phyloP scores from a whole-genome alignment of 2,888 invertebrate species.

The Xanthostigma xanthostigma region DNA sequence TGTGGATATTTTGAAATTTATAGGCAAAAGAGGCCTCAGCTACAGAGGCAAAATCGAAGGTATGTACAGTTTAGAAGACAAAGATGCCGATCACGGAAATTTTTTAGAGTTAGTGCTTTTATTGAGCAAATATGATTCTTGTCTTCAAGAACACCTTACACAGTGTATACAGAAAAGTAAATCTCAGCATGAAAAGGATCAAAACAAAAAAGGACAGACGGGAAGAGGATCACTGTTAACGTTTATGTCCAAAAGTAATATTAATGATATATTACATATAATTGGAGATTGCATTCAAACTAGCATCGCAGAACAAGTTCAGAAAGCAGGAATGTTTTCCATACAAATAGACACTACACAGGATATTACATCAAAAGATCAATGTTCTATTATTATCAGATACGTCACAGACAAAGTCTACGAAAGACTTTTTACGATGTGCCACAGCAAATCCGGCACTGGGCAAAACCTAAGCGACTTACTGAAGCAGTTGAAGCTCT shows the following conservation, averaged over 20 bases:
- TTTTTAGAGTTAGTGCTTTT: constrained; percentile 7
- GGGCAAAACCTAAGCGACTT: constrained; percentile 6
- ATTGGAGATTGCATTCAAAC: no score
- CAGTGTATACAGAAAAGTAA: neutral
- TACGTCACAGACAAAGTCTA: constrained; percentile 7
- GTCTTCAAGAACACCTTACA: no score
- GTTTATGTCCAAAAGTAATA: constrained; percentile 3
- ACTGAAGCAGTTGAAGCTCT: neutral
- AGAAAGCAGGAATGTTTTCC: no score
- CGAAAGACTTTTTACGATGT: constrained; percentile 7
- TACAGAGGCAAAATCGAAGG: no score
- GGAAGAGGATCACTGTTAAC: constrained; percentile 1
- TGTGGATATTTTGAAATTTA: no score
- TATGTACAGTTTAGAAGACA: constrained; percentile 1
- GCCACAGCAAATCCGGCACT: constrained; percentile 6
- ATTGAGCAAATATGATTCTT: constrained; percentile 5
- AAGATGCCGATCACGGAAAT: constrained; percentile 7
- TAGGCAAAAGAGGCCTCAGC: no score
- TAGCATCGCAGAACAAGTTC: no score
- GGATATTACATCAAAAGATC: constrained; percentile 8
- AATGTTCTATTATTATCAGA: constrained; percentile 9
- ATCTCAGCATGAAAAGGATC: no score
- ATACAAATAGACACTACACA: no score
- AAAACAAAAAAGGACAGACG: neutral
- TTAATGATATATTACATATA: constrained; percentile 8